phyloP scores from a whole-genome alignment of 1,140 invertebrate species.

The Lepidurus couesii region DNA sequence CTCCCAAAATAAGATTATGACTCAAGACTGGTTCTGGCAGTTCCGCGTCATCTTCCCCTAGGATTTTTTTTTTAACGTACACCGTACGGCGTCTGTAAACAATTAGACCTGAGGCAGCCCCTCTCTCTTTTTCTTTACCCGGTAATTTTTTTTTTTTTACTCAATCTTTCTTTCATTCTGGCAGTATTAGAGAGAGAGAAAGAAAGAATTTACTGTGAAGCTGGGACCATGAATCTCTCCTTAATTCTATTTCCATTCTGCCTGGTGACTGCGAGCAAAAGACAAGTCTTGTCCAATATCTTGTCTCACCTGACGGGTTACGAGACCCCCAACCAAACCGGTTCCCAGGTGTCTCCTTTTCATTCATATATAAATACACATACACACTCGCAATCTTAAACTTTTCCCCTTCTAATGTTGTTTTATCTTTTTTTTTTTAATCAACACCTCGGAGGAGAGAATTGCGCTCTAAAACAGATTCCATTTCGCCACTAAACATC shows the following conservation, averaged over 20 bases:
- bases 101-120: no score
- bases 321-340: neutral
- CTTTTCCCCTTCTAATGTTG: neutral
- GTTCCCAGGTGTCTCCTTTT: neutral
- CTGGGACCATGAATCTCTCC: neutral
- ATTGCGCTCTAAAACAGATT: no score
- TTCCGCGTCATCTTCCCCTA: no score
- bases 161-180: no score
- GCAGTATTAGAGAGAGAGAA: neutral
- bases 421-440: neutral
- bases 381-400: neutral
- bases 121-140: no score
- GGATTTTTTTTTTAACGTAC: no score
- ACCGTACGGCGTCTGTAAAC: no score
- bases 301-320: conserved; percentile 7
- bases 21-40: no score
- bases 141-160: no score
- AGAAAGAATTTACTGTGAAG: conserved; percentile 1
- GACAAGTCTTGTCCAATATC: conserved; percentile 8
- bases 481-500: no score
- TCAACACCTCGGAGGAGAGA: neutral
- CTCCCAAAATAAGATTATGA: no score
- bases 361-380: conserved; percentile 6
- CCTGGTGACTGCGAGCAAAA: neutral
- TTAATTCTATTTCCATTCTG: neutral